phyloP scores from a whole-genome alignment of 2,113 vertebrate species.

The Genyomyrus donnyi region DNA sequence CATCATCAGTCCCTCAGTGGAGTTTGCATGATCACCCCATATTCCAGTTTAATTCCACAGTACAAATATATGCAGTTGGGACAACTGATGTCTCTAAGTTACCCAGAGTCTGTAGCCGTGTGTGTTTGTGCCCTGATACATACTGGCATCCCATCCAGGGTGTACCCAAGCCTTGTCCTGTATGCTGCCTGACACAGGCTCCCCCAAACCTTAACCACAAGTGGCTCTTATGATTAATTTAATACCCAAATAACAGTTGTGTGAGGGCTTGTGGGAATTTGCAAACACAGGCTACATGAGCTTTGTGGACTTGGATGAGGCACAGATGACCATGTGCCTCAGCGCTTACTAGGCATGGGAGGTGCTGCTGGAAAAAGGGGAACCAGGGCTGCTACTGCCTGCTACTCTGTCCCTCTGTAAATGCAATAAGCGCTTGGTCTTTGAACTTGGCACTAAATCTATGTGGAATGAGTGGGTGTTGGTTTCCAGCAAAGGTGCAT shows the following conservation, averaged over 20 bases:
- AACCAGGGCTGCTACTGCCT: background rate
- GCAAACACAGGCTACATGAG: background rate
- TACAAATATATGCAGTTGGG: background rate
- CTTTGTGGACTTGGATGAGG: background rate
- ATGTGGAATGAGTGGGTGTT: background rate
- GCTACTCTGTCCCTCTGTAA: background rate
- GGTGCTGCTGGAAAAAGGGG: background rate
- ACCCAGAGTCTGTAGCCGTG: background rate
- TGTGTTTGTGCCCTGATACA: background rate
- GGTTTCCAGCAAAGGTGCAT: background rate
- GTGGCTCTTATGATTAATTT: background rate
- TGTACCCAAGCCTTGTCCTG: background rate
- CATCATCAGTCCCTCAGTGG: background rate
- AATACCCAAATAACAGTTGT: background rate
- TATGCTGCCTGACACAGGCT: background rate
- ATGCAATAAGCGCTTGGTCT: background rate
- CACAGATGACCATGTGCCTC: background rate
- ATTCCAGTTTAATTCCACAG: background rate
- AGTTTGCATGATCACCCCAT: background rate
- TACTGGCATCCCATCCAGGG: too few species aligned
- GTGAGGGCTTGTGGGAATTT: background rate
- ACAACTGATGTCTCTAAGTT: background rate
- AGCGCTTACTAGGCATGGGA: background rate
- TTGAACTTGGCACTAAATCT: background rate
- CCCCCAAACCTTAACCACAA: background rate